Percentiles rank a stretch among this genome's conserved stretches.
Evolutionary conservation across 2,113 vertebrate genomes (phyloP).

Genomic region (Shinisaurus crocodilurus): DNA sequence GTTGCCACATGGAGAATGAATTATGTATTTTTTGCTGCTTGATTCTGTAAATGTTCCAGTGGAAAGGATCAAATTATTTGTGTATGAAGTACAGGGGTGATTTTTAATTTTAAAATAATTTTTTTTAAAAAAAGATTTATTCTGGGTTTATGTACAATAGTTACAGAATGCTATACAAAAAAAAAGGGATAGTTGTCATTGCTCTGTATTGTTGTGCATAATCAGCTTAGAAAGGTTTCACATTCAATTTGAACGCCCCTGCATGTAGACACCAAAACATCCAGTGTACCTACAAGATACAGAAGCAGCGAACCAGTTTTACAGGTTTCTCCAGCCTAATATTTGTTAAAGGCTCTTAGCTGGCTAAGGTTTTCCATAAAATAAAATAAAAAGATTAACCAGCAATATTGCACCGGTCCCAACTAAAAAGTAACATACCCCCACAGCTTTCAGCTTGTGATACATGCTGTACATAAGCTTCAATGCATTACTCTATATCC

Average conservation of each 20-base stretch:
- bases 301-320: constrained; percentile 64
- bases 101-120: too few species aligned
- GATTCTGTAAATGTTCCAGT: background rate
- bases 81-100: background rate
- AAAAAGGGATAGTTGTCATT: constrained; percentile 60
- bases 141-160: constrained; percentile 61
- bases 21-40: background rate
- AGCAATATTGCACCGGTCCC: constrained; percentile 75
- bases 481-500: background rate
- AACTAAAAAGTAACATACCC: constrained; percentile 53
- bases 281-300: constrained; percentile 73
- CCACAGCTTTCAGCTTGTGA: background rate
- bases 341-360: constrained; percentile 58
- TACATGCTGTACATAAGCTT: constrained; percentile 14
- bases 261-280: constrained; percentile 68
- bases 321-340: constrained; percentile 66
- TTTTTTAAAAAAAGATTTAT: constrained; percentile 53
- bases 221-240: constrained; percentile 67
- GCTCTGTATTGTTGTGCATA: constrained; percentile 61
- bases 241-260: constrained; percentile 75
- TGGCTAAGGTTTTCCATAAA: constrained; percentile 39
- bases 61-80: background rate
- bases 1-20: background rate
- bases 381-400: constrained; percentile 53
- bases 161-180: constrained; percentile 69